Percentiles rank a stretch among this genome's conserved stretches.
phyloP scores from a whole-genome alignment of 2,888 invertebrate genomes.

The Apodemia hepburni region DNA sequence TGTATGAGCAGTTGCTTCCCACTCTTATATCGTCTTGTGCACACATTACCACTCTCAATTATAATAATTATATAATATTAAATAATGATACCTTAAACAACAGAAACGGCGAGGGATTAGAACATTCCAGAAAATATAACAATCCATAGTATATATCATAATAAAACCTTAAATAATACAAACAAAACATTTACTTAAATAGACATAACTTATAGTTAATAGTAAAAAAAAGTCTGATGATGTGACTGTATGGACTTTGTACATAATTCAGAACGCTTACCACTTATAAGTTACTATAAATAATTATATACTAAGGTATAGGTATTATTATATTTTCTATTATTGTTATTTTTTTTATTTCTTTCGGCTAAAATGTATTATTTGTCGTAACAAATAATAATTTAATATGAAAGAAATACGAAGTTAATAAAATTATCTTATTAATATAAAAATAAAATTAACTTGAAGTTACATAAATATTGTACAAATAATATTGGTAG shows the following conservation, averaged over 20 bases:
- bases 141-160: slow-evolving; percentile 13
- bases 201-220: not conserved
- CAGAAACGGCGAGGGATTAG: slow-evolving; percentile 39
- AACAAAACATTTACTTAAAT: slow-evolving; percentile 6
- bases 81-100: slow-evolving; percentile 49
- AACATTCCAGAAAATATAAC: slow-evolving; percentile 47
- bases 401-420: not conserved
- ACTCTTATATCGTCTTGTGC: slow-evolving; percentile 11
- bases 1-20: slow-evolving; percentile 7
- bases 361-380: not conserved
- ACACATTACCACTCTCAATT: not conserved
- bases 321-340: not conserved
- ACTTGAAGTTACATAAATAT: too few relatives aligned
- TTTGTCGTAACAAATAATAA: not conserved
- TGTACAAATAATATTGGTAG: too few relatives aligned
- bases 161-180: not conserved
- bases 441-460: too few relatives aligned
- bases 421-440: not conserved
- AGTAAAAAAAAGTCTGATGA: not conserved
- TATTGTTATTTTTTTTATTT: not conserved
- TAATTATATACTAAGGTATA: not conserved
- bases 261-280: slow-evolving; percentile 20
- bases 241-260: not conserved
- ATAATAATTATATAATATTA: slow-evolving; percentile 22
- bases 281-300: slow-evolving; percentile 1